These are phyloP conservation scores for Neoascia interrupta DNA, from an alignment of 2,888 invertebrate genomes.

Conservation along the genomic window DNA sequence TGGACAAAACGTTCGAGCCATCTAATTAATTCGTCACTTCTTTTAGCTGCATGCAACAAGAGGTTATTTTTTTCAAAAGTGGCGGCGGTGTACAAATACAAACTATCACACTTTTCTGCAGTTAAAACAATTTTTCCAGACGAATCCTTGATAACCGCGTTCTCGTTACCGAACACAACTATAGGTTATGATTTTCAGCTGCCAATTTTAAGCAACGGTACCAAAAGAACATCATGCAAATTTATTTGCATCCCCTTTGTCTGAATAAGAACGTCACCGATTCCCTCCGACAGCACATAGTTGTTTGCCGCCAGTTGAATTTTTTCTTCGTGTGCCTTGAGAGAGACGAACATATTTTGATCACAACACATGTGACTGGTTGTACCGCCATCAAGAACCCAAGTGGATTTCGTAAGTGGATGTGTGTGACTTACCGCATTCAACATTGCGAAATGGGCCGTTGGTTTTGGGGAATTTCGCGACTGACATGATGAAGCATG, in stretches of 20 bases:
- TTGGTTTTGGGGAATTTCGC: not conserved
- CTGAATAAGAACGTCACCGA: constrained; percentile 1
- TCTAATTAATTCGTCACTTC: not conserved
- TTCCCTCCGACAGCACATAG: not conserved
- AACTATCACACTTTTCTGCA: not conserved
- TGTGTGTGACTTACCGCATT: constrained; percentile 4
- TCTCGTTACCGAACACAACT: constrained; percentile 5
- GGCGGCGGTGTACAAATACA: not conserved
- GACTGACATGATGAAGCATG: constrained; percentile 4
- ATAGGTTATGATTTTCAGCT: constrained; percentile 3
- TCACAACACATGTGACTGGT: constrained; percentile 35
- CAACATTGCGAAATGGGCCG: constrained; percentile 7
- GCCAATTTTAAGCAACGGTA: constrained; percentile 18
- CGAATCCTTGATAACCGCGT: constrained; percentile 2
- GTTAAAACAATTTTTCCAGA: not conserved
- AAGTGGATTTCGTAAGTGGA: constrained; percentile 9
- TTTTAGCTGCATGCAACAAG: not conserved
- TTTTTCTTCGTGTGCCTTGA: constrained; percentile 9
- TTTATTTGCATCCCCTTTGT: not conserved
- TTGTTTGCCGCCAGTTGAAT: constrained; percentile 19
- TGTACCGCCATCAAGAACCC: constrained; percentile 26
- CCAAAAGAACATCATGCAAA: constrained; percentile 21
- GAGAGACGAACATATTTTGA: constrained; percentile 8
- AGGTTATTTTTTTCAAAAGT: not conserved
- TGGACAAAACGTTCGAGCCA: not conserved